A percentile compares a stretch with the other conserved stretches of the same genome.
Evolutionary conservation across 2,797 vertebrate genomes (phyloP).

Genomic region (Luscinia luscinia): DNA sequence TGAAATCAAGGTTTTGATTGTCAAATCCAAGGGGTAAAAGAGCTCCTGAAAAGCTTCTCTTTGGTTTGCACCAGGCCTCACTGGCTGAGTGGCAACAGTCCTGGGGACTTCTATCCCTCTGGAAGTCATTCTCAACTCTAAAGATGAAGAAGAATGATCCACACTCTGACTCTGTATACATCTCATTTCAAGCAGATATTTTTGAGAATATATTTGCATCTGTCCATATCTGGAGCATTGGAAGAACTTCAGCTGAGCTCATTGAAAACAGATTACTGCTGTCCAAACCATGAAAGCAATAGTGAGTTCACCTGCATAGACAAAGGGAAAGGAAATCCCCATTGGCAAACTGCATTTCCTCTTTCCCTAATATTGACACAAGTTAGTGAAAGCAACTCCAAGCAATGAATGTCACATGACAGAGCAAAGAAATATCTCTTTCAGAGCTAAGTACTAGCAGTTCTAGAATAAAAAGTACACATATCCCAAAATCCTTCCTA

Average conservation of each 20-base stretch:
- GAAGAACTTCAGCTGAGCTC: background rate
- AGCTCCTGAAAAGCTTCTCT: background rate
- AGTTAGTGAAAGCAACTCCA: background rate
- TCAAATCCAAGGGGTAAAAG: background rate
- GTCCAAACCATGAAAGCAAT: background rate
- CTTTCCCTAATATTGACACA: background rate
- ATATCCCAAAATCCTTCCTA: background rate
- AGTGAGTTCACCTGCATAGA: background rate
- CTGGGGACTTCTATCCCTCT: background rate
- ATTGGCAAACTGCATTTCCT: background rate
- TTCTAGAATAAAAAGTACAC: background rate
- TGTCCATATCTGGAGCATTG: background rate
- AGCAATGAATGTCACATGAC: background rate
- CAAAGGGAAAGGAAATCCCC: background rate
- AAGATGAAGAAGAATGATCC: background rate
- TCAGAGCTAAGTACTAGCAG: background rate
- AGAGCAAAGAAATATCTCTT: background rate
- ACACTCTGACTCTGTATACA: background rate
- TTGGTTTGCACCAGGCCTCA: background rate
- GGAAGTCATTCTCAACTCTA: background rate
- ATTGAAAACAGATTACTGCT: background rate
- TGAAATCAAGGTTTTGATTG: background rate
- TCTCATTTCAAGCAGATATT: background rate
- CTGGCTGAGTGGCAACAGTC: background rate
- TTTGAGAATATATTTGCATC: background rate